Evolutionary conservation across 2,797 vertebrate genomes (phyloP).

Genomic region (Aselliscus stoliczkanus): DNA sequence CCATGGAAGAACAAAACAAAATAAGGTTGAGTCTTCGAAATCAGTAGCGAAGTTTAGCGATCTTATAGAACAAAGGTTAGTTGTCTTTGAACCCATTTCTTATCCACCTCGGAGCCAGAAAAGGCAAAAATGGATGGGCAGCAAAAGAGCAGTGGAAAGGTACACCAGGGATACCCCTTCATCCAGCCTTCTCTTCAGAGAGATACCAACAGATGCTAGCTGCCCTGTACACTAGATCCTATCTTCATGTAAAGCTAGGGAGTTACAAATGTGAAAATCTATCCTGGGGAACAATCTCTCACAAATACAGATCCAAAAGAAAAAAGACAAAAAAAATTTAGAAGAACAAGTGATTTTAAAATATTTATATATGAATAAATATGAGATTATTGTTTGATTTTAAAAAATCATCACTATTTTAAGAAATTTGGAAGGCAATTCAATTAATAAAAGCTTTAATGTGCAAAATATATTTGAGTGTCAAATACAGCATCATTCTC

Average conservation of each 20-base stretch:
- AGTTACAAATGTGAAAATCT: background rate
- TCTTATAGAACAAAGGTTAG: background rate
- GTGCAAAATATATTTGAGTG: background rate
- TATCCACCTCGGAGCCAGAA: background rate
- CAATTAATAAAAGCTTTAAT: background rate
- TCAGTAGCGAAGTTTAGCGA: background rate
- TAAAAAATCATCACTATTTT: background rate
- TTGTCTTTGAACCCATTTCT: background rate
- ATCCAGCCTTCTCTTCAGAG: background rate
- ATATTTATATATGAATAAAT: background rate
- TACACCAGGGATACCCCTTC: background rate
- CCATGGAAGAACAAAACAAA: background rate
- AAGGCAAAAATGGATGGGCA: background rate
- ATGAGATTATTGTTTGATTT: background rate
- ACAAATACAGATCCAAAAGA: background rate
- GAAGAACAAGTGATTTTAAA: background rate
- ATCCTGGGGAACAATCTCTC: background rate
- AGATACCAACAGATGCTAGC: background rate
- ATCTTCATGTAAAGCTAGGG: background rate
- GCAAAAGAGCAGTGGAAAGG: background rate
- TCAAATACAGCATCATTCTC: background rate
- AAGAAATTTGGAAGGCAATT: conserved; percentile 2
- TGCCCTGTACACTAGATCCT: fast-evolving
- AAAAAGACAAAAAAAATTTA: background rate
- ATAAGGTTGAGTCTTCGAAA: background rate